phyloP scores from a whole-genome alignment of 2,797 vertebrate genomes.

The Todus mexicanus region DNA sequence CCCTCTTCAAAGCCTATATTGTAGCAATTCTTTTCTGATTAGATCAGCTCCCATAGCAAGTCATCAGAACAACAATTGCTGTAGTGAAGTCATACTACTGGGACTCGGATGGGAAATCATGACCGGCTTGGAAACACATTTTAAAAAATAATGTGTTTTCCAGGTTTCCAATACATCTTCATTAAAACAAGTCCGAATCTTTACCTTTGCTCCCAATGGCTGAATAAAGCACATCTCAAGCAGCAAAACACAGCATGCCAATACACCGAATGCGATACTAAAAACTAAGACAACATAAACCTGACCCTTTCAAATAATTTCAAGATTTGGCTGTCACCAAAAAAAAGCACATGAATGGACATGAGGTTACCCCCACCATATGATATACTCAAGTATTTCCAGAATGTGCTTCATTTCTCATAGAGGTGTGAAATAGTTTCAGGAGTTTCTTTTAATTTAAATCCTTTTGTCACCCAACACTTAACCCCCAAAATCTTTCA shows the following conservation, averaged over 20 bases:
- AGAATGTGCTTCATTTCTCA: background rate
- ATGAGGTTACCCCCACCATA: background rate
- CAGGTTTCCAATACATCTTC: constrained; percentile 61
- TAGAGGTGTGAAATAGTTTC: background rate
- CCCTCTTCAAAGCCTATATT: constrained; percentile 68
- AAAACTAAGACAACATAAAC: background rate
- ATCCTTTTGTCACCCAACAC: background rate
- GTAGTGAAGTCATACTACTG: constrained; percentile 77
- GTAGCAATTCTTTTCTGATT: constrained; percentile 77
- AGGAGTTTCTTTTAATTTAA: background rate
- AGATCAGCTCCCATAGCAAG: constrained; percentile 77
- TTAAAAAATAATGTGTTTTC: constrained; percentile 72
- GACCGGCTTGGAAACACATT: constrained; percentile 65
- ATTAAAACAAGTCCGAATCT: constrained; percentile 31
- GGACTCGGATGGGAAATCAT: constrained; percentile 70
- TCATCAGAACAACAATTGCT: constrained; percentile 66
- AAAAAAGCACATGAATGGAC: background rate
- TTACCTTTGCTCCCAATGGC: constrained; percentile 29
- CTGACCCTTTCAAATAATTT: background rate
- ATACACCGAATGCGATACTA: background rate
- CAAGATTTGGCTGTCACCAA: background rate
- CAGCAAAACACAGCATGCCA: background rate
- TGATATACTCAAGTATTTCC: background rate
- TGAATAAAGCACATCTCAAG: background rate
- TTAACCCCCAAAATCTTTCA: background rate